These are phyloP conservation scores for Cecropterus lyciades DNA, from an alignment of 1,140 invertebrate genomes.

Conservation along the genomic window DNA sequence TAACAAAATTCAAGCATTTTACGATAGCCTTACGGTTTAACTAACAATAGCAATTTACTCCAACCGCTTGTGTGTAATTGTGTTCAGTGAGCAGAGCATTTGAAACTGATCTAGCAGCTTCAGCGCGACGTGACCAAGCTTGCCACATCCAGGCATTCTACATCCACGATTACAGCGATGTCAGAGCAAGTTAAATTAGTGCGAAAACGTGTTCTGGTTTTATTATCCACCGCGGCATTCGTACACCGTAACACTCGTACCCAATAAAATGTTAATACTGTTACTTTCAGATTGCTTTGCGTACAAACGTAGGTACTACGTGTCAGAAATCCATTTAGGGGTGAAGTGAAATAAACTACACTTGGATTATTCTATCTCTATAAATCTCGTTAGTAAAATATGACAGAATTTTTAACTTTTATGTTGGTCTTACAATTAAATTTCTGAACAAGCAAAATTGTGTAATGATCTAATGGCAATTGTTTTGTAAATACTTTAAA, in stretches of 20 bases:
- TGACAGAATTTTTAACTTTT: too few relatives aligned
- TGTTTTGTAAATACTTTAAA: too few relatives aligned
- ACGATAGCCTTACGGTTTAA: neutral
- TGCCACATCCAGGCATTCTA: conserved; percentile 35
- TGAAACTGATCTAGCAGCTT: conserved; percentile 20
- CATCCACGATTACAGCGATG: conserved; percentile 45
- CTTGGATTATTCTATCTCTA: neutral
- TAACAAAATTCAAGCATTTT: neutral
- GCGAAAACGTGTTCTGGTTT: conserved; percentile 61
- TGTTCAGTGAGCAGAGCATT: conserved; percentile 7
- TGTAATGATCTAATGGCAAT: too few relatives aligned
- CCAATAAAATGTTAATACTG: conserved; percentile 46
- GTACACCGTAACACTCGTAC: conserved; percentile 44
- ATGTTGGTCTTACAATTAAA: too few relatives aligned
- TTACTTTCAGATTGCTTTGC: conserved; percentile 38
- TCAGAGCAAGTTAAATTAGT: conserved; percentile 60
- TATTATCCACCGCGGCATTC: conserved; percentile 51
- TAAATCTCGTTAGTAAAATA: too few relatives aligned
- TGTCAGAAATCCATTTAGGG: conserved; percentile 2
- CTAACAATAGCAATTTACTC: conserved; percentile 17
- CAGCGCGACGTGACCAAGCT: conserved; percentile 10
- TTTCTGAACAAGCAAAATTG: too few relatives aligned
- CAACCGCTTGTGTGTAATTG: conserved; percentile 15
- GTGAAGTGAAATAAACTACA: conserved; percentile 4
- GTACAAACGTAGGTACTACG: conserved; percentile 13